Base-by-base conservation (phyloP, 2,797 vertebrate species). In the Pseudochirops corinnae region DNA sequence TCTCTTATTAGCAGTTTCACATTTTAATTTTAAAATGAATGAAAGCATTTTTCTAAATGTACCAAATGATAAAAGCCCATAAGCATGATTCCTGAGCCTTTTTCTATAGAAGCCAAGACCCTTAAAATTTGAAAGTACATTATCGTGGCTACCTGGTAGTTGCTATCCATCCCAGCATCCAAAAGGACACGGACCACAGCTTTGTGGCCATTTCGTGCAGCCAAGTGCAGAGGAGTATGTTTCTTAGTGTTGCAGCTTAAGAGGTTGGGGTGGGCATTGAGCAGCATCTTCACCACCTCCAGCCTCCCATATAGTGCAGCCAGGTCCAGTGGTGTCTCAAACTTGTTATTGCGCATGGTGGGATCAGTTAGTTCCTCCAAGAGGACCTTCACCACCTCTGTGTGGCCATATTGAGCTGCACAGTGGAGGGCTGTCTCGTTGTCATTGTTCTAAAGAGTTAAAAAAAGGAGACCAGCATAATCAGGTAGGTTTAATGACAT, bases 271-370 rank as follows among this genome's bases (percentile, higher is more conserved):
- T 99, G 99, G 2, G 99, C 99, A 0, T 98, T 99, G 92, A 99
- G 98, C 94, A 99, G 99, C 98, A 99, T 99, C 98, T 99, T 99
- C 97, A 99, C 99, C 0, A 99, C 99, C 97, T 99, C 99, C 97
- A 99, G 98, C n/a, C 99, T 99, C 95, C 99, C 99, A 0, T 99
- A 99, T 9, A 99, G 99, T 0, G 99, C 99, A 0, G 99, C 99
- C 98, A 99, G 98, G 98, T 99, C 99, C 98, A 99, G 99, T 0
- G 99, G 99, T 0, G 99, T 99, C 99, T 99, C 99, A 0, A 99
- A 99, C 96, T 99, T 99, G 98, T 99, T 99, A 98, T 99, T 99
- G 97, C 99, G 99, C 99, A 99, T 99, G 97, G 99, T 99, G 98
- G 99, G 99, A 98, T 99, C 99, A 0, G 99, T 99, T 95, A 99